phyloP scores from a whole-genome alignment of 2,797 vertebrate genomes.

The Oophaga sylvatica region DNA sequence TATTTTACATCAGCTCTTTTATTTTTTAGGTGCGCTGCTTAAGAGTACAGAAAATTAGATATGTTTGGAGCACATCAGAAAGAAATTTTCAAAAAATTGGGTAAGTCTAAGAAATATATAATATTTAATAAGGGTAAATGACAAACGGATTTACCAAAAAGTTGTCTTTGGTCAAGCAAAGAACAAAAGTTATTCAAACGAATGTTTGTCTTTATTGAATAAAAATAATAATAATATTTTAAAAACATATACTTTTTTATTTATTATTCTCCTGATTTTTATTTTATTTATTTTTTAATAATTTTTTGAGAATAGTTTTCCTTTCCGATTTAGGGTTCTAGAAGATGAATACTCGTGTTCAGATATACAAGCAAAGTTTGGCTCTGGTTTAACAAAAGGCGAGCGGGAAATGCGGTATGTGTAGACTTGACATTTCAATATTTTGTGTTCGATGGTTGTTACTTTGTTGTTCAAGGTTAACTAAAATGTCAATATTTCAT shows the following conservation, averaged over 20 bases:
- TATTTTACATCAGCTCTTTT: too few species aligned
- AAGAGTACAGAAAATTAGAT: slow-evolving; percentile 74
- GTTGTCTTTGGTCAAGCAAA: too few species aligned
- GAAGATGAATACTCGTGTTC: slow-evolving; percentile 71
- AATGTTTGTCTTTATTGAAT: too few species aligned
- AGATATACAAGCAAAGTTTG: slow-evolving; percentile 69
- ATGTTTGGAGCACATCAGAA: slow-evolving; percentile 70
- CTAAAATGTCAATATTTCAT: background rate
- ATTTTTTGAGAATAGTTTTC: background rate
- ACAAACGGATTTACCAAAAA: too few species aligned
- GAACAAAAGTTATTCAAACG: too few species aligned
- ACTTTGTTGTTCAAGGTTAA: too few species aligned
- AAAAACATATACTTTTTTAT: too few species aligned
- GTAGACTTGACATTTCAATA: background rate
- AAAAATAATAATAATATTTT: too few species aligned
- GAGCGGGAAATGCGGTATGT: slow-evolving; percentile 72
- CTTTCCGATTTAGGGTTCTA: slow-evolving; percentile 65
- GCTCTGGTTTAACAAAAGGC: slow-evolving; percentile 68
- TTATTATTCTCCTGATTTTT: background rate
- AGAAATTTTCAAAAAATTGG: slow-evolving; percentile 72
- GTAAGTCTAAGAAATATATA: slow-evolving; percentile 64
- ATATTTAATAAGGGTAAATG: too few species aligned
- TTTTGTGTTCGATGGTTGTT: too few species aligned
- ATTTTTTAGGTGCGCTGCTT: slow-evolving; percentile 69
- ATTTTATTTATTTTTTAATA: background rate